Percentiles rank a stretch among this genome's conserved stretches.
Conservation (phyloP, 2,888 invertebrate genomes). For the Zaprionus lineosus region DNA sequence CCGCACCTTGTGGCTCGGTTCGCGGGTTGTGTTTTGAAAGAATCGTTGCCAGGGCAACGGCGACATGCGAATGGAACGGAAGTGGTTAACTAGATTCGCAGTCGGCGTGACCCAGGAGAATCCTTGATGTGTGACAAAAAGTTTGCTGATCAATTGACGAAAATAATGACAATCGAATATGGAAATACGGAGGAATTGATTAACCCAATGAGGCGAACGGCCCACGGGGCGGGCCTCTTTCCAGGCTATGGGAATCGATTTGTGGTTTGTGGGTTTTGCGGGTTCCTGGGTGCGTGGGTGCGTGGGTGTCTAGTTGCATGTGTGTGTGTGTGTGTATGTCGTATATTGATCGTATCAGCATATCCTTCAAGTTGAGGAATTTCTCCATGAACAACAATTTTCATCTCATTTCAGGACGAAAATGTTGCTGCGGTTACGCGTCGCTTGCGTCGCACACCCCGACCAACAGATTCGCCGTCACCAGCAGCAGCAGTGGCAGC, state of each 20-base stretch:
- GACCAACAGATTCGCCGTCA: slow-evolving; percentile 47
- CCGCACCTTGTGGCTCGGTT: too few relatives aligned
- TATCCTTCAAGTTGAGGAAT: slow-evolving; percentile 3
- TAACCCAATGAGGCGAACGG: too few relatives aligned
- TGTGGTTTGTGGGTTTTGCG: too few relatives aligned
- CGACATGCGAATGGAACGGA: slow-evolving; percentile 1
- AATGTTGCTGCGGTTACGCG: slow-evolving; percentile 52
- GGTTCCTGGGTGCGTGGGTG: too few relatives aligned
- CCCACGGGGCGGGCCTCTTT: too few relatives aligned
- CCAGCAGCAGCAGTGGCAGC: slow-evolving; percentile 2
- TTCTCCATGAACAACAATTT: slow-evolving; percentile 7
- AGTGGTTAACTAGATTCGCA: slow-evolving; percentile 27
- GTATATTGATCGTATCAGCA: neutral
- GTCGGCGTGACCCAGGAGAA: too few relatives aligned
- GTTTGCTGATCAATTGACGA: too few relatives aligned
- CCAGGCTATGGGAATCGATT: too few relatives aligned
- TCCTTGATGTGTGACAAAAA: too few relatives aligned
- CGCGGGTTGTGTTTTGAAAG: slow-evolving; percentile 37
- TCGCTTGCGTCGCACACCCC: slow-evolving; percentile 70
- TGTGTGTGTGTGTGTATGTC: neutral
- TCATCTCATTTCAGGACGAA: slow-evolving; percentile 46
- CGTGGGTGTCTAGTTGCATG: too few relatives aligned
- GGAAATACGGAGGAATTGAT: too few relatives aligned
- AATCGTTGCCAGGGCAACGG: slow-evolving; percentile 38
- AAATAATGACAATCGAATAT: too few relatives aligned